Conservation (phyloP, 2,888 invertebrate species). For the Harpagoxenus sublaevis region DNA sequence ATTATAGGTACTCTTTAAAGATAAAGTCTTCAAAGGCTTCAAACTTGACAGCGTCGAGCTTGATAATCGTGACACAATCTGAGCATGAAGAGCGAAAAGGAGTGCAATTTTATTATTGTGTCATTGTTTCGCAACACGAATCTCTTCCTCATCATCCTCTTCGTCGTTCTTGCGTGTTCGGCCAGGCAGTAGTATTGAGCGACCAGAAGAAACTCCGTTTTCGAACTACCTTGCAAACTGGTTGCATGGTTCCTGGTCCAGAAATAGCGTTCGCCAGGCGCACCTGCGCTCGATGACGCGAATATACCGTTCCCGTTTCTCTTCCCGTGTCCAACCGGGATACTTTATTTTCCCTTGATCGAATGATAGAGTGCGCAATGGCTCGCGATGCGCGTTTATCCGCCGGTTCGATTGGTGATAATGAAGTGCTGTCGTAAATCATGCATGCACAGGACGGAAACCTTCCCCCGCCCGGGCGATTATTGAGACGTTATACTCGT, state of each 20-base stretch:
- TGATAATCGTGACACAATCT: background rate
- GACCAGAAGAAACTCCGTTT: conserved; percentile 61
- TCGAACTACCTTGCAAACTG: conserved; percentile 59
- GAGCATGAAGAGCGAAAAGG: conserved; percentile 48
- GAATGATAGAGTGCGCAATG: conserved; percentile 33
- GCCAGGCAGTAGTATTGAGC: conserved; percentile 60
- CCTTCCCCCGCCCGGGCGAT: conserved; percentile 33
- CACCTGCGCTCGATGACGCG: conserved; percentile 64
- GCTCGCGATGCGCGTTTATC: conserved; percentile 53
- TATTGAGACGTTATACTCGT: conserved; percentile 44
- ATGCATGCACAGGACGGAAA: conserved; percentile 21
- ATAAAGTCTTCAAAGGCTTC: background rate
- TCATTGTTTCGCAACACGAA: conserved; percentile 62
- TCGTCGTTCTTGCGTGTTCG: conserved; percentile 62
- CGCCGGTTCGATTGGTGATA: conserved; percentile 52
- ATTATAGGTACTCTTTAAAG: background rate
- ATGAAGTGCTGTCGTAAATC: conserved; percentile 49
- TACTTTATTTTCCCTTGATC: conserved; percentile 16
- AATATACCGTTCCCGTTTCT: conserved; percentile 33
- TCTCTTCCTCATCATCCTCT: conserved; percentile 24
- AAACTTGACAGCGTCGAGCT: background rate
- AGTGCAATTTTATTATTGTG: conserved; percentile 65
- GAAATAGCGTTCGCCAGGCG: conserved; percentile 65
- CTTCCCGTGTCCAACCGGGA: conserved; percentile 1
- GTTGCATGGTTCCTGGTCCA: conserved; percentile 64